Evolutionary conservation across 2,113 vertebrate species (phyloP), one percentile per base, ranked within the genome.

Genomic region (Raja brachyura): DNA sequence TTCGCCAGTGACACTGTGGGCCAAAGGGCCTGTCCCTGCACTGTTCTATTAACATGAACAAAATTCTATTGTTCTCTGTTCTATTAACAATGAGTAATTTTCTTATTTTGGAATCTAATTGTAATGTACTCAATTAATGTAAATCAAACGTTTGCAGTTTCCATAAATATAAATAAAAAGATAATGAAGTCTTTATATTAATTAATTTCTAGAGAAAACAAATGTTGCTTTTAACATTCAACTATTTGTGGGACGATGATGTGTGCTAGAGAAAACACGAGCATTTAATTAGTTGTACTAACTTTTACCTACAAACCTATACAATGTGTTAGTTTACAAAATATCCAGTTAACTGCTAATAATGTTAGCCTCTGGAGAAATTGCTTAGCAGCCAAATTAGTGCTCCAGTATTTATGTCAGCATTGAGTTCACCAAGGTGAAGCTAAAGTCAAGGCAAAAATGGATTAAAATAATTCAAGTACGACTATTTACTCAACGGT

Each of bases 91-190:
- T 70, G 31, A 33, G 4, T 18, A 48, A 73, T 92, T 54, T 48
- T 92, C 13, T 88, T 31, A 6, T 28, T 88, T 56, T n/a, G n/a
- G 31, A 63, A 66, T 31, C 25, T 28, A 63, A 63, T 86, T n/a
- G 31, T 7, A 61, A 88, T 63, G 16, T 16, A 59, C n/a, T 85
- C 28, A 61, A 10, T 61, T 61, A n/a, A n/a, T 59, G 28, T 56
- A 59, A 86, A 86, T 86, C 81, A 54, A 86, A 86, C 56, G 59
- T 59, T 86, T 86, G 25, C 25, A 86, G 54, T 86, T 61, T 61
- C 20, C 11, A 14, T 61, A 86, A 54, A n/a, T 3, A 14, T 61
- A 28, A 1, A 59, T n/a, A 25, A 61, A 86, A 48, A 28, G 22
- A 68, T 16, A 11, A 86, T 61, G n/a, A 59, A 48, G 39, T 86